phyloP scores from a whole-genome alignment of 35 echinoderm and acorn worm species.

The Heliocidaris erythrogramma region DNA sequence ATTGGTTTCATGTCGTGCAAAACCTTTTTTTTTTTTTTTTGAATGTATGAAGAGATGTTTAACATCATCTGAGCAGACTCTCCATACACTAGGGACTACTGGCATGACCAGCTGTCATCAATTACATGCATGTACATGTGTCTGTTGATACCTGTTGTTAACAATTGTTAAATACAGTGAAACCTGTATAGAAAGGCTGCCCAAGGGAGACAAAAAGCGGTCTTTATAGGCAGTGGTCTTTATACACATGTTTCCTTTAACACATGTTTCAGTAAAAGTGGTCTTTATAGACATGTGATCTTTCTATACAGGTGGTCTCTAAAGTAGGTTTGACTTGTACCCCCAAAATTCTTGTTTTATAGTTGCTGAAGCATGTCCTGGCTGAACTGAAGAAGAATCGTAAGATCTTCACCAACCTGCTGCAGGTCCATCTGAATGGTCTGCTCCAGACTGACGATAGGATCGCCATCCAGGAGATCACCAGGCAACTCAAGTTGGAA shows the following conservation, averaged over 20 bases:
- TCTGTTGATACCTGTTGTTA: no score
- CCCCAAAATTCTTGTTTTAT: not conserved
- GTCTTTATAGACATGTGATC: not conserved
- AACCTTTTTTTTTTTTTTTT: no score
- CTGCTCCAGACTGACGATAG: slow-evolving; percentile 90
- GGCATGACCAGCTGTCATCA: no score
- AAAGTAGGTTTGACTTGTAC: not conserved
- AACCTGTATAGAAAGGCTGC: no score
- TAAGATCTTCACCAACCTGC: slow-evolving; percentile 63
- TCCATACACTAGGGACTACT: no score
- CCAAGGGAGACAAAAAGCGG: not conserved
- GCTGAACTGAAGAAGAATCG: slow-evolving; percentile 54
- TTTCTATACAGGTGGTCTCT: no score
- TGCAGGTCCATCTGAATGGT: slow-evolving; percentile 78
- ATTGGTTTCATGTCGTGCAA: no score
- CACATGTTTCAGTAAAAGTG: not conserved
- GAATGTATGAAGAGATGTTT: no score
- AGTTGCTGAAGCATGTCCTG: slow-evolving; percentile 74
- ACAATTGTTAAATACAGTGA: no score
- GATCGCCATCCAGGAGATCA: slow-evolving; percentile 91
- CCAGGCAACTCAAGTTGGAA: slow-evolving; percentile 79
- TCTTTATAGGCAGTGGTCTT: not conserved
- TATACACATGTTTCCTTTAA: not conserved
- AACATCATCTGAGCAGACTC: no score
- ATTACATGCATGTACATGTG: no score